Conservation (phyloP, 2,888 invertebrate genomes). For the Germaria angustata region DNA sequence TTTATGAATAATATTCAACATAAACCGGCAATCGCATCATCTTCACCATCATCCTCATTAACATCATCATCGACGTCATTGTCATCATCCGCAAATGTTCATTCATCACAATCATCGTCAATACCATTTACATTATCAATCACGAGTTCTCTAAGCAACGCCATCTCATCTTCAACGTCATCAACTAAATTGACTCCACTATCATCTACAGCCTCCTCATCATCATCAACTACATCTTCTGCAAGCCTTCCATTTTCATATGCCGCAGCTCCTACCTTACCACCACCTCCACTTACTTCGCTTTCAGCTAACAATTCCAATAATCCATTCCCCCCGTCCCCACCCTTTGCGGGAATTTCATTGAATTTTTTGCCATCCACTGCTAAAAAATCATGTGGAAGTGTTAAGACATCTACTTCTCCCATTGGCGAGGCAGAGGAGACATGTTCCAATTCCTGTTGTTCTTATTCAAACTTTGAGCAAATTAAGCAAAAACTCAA, state of each 20-base stretch:
- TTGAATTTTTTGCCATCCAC: constrained; percentile 53
- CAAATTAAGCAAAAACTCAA: constrained; percentile 62
- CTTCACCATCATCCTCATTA: constrained; percentile 66
- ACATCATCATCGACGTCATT: constrained; percentile 63
- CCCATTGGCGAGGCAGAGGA: constrained; percentile 43
- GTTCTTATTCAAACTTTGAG: constrained; percentile 57
- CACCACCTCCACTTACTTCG: constrained; percentile 62
- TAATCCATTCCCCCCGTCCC: constrained; percentile 53
- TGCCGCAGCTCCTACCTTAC: constrained; percentile 29
- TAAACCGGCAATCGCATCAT: constrained; percentile 68
- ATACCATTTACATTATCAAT: constrained; percentile 55
- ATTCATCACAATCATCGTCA: constrained; percentile 53
- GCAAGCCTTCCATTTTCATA: constrained; percentile 37
- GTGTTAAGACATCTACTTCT: constrained; percentile 51
- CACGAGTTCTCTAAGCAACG: neutral
- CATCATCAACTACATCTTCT: constrained; percentile 42
- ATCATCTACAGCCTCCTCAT: constrained; percentile 3
- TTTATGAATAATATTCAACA: constrained; percentile 75
- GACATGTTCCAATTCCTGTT: constrained; percentile 45
- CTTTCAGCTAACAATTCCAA: constrained; percentile 53
- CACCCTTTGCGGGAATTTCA: constrained; percentile 60
- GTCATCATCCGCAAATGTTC: constrained; percentile 41
- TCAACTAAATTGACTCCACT: constrained; percentile 34
- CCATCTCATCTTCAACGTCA: constrained; percentile 46
- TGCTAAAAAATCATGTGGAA: constrained; percentile 47